These are phyloP conservation scores for Stegastes partitus DNA, from an alignment of 2,113 vertebrate species.

Conservation along the genomic window DNA sequence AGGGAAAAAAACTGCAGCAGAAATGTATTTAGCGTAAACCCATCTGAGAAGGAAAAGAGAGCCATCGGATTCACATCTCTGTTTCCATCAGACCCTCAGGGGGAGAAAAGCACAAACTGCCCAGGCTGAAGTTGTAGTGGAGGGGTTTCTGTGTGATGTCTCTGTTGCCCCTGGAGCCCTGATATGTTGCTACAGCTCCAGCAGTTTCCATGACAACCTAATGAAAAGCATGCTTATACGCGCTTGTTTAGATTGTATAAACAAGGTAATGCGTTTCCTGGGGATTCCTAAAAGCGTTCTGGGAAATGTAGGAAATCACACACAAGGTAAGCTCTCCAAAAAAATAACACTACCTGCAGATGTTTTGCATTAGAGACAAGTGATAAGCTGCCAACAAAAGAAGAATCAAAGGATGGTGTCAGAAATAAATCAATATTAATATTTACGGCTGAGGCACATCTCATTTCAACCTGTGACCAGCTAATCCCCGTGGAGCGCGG, in stretches of 20 bases:
- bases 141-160: not conserved
- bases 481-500: not conserved
- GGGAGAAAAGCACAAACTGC: not conserved
- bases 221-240: not conserved
- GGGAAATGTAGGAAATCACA: not conserved
- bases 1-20: not conserved
- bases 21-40: not conserved
- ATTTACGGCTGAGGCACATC: not conserved
- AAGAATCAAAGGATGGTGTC: not conserved
- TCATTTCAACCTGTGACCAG: not conserved
- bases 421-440: not conserved
- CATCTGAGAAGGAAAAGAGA: not conserved
- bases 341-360: not conserved
- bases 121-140: not conserved
- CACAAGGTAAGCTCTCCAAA: not conserved
- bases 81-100: not conserved
- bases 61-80: not conserved
- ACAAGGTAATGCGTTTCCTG: no score
- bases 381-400: not conserved
- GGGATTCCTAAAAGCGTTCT: not conserved
- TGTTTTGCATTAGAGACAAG: not conserved
- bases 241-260: no score
- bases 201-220: slow-evolving; percentile 10
- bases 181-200: not conserved
- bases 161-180: not conserved